Evolutionary conservation across 2,888 invertebrate genomes (phyloP).

Genomic region (Metallyticus violacea): DNA sequence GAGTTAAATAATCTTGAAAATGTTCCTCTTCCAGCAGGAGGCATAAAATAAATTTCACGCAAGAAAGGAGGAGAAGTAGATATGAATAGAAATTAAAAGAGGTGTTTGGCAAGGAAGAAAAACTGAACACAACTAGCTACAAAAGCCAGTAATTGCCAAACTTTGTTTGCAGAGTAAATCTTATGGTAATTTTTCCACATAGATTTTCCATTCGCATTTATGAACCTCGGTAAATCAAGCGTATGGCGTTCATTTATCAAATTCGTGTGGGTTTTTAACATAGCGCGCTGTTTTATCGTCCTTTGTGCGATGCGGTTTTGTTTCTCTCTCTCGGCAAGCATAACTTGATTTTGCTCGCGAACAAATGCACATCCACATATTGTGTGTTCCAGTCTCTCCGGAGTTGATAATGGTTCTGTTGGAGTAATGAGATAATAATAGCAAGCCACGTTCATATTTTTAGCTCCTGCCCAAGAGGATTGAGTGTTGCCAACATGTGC

Average conservation of each 20-base stretch:
- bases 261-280: neutral
- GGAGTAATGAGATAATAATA: neutral
- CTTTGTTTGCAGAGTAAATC: neutral
- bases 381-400: neutral
- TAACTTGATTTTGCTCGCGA: neutral
- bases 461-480: neutral
- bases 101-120: no score
- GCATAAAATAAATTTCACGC: no score
- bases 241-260: neutral
- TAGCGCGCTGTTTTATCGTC: neutral
- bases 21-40: no score
- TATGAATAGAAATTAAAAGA: no score
- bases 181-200: neutral
- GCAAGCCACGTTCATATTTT: neutral
- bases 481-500: no score
- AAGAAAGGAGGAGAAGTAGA: no score
- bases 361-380: neutral
- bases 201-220: neutral
- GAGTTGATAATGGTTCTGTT: neutral
- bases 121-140: no score
- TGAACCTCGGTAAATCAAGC: neutral
- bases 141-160: neutral
- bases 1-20: no score
- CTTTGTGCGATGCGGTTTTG: neutral
- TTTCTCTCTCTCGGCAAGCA: neutral